phyloP scores from a whole-genome alignment of 2,888 invertebrate species.

The Smittia sp. region DNA sequence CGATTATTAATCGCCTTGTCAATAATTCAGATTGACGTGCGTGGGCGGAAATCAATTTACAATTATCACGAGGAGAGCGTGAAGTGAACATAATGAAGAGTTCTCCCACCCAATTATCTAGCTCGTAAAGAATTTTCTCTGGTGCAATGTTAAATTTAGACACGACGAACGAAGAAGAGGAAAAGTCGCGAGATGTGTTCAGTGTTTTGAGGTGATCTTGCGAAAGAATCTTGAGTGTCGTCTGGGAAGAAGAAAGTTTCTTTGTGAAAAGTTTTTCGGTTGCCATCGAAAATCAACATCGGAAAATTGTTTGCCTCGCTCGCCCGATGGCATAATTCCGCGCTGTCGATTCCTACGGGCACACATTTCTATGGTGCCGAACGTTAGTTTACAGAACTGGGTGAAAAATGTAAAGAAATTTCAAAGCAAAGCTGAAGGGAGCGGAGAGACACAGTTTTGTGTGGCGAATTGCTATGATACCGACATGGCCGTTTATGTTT shows the following conservation, averaged over 20 bases:
- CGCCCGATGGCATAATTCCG: conserved; percentile 31
- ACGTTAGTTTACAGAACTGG: conserved; percentile 28
- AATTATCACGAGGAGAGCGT: not conserved
- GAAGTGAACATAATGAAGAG: not conserved
- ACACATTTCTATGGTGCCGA: conserved; percentile 36
- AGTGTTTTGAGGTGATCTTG: not conserved
- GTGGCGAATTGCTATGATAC: conserved; percentile 6
- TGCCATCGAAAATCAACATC: conserved; percentile 38
- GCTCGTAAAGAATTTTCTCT: not conserved
- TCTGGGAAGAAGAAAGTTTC: not conserved
- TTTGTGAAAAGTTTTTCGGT: conserved; percentile 7
- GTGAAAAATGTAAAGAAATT: conserved; percentile 37
- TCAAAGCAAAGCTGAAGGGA: too few species aligned
- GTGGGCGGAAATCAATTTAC: not conserved
- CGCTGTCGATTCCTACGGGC: not conserved
- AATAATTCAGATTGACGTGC: conserved; percentile 21
- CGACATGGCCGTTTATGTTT: not conserved
- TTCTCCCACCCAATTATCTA: not conserved
- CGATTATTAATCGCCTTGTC: conserved; percentile 20
- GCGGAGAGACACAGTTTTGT: conserved; percentile 24
- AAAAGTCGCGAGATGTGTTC: not conserved
- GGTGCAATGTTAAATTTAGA: not conserved
- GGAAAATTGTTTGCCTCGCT: not conserved
- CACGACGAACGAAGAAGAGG: not conserved
- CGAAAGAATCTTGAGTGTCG: not conserved